Base-by-base conservation (phyloP, 2,888 invertebrate species). In the Ochropleura leucogaster region DNA sequence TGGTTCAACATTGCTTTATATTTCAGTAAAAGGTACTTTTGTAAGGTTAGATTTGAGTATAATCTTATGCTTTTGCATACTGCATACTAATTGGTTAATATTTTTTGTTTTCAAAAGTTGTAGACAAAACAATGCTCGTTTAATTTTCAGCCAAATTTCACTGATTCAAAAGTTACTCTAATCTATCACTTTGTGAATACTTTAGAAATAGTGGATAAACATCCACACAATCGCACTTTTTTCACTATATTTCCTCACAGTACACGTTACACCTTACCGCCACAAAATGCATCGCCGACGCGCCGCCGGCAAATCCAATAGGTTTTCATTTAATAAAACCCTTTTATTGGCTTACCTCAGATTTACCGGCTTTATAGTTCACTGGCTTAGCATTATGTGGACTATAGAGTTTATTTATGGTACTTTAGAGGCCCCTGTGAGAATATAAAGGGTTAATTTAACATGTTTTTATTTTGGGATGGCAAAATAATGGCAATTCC, bases 321-420 rank as follows among this genome's bases (percentile, higher is more conserved):
- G 95, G 94, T 94, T 95, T 96, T 94, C 94, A 94, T 95, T 95
- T 94, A 94, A 94, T 94, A 93, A 92, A 95, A 94, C 93, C 96
- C 95, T 92, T 95, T 96, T 95, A 96, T 96, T 95, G 96, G 96
- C 94, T 96, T 96, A 96, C 92, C 92, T 92, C 85, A 93, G 96
- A 95, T 95, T 96, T 94, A 92, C 90, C 84, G 90, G 90, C 90
- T 89, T 93, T 90, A 88, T 87, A 83, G 84, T 81, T 80, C 77
- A 72, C 82, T 82, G 85, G 87, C 87, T 90, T 89, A 90, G 88
- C 88, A 89, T 84, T 87, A 87, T 89, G 87, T 87, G 88, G 86
- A 74, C 83, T 67, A 62, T n/a, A 77, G 62, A 68, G 51, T 78
- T 80, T 80, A 85, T 72, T 86, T 84, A 63, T 66, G 47, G 80